Base-by-base conservation (phyloP, 1,140 invertebrate genomes). In the Trichomalopsis sarcophagae region DNA sequence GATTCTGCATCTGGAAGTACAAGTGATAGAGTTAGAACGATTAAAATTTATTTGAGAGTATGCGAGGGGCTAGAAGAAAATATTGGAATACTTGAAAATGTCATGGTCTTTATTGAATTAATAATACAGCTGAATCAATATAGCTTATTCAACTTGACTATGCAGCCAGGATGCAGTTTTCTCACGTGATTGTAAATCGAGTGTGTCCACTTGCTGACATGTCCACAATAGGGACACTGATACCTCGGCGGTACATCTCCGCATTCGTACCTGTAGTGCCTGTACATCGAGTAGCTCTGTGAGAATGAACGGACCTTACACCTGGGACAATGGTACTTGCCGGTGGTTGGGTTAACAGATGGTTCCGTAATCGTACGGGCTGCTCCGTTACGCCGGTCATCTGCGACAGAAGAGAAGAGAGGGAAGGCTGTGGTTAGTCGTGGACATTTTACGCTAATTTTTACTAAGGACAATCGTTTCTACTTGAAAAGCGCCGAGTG, bases 211-310 rank as follows among this genome's bases (percentile, higher is more conserved):
- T 92, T 92, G 87, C 91, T 92, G 33, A 90, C 79, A 75, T 91
- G 87, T 6, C 87, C 87, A 86, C 94, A 95, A 83, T 93, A 91
- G 10, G 94, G 94, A 89, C 96, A 95, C 87, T 94, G 93, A 92
- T 96, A 96, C 82, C 95, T 94, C 5, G 95, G 95, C 87, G 94
- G 91, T 40, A 95, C 94, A 68, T 95, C 95, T 66, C 95, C 95
- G 90, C 96, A 96, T 89, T 96, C 95, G 91, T 95, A 96, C 90
- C 94, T 95, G 87, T 94, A 95, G 91, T 96, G 95, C 82, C 95
- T 92, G 86, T 94, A 94, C 88, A 95, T 94, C 82, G 94, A 94
- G 88, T 94, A 93, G 89, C 94, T 95, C 80, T 92, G 91, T 9
- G 91, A 91, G 84, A 92, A 92, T 14, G 78, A 87, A 85, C 86